Evolutionary conservation across 1,140 invertebrate species (phyloP).

Genomic region (Trichonephila inaurata): DNA sequence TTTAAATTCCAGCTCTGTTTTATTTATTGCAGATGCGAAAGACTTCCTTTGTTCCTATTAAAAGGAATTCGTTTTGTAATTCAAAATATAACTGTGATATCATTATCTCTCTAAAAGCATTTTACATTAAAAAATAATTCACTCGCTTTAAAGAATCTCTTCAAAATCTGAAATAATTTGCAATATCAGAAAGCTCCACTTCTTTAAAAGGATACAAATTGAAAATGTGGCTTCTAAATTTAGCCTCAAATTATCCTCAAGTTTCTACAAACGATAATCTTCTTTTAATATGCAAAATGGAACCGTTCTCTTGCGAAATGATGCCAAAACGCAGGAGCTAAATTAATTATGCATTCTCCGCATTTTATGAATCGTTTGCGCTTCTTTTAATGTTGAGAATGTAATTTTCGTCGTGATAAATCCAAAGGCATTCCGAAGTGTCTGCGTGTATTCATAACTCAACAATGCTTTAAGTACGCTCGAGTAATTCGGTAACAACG

Average conservation of each 20-base stretch:
- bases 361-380: constrained; percentile 22
- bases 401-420: constrained; percentile 27
- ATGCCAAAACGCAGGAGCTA: not conserved
- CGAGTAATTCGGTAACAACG: not conserved
- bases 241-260: constrained; percentile 16
- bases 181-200: not conserved
- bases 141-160: not conserved
- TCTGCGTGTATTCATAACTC: not conserved
- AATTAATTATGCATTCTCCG: constrained; percentile 14
- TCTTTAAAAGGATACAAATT: not conserved
- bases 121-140: not conserved
- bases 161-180: not conserved
- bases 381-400: constrained; percentile 23
- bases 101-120: not conserved
- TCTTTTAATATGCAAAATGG: not conserved
- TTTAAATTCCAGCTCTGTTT: not conserved
- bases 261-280: not conserved
- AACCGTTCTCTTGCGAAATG: not conserved
- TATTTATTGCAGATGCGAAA: not conserved
- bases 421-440: constrained; percentile 16
- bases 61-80: not conserved
- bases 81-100: not conserved
- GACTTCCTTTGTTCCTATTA: not conserved
- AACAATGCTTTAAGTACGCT: constrained; percentile 2
- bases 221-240: constrained; percentile 17